Conservation (phyloP, 2,888 invertebrate genomes). For the Entomobrya proxima region DNA sequence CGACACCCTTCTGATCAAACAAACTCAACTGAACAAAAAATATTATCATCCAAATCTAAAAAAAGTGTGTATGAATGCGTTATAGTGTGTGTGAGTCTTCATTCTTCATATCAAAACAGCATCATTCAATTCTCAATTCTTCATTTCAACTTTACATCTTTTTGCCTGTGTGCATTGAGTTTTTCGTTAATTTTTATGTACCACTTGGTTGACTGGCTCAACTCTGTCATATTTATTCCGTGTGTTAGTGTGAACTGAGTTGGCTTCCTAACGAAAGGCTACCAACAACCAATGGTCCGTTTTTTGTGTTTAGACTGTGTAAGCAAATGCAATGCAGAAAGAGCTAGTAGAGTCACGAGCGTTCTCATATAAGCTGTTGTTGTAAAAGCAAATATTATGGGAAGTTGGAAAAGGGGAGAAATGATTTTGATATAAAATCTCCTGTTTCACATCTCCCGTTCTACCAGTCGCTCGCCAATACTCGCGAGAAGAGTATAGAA, state of each 20-base stretch:
- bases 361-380: constrained; percentile 5
- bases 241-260: no score
- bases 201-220: background rate
- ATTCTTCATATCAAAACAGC: constrained; percentile 34
- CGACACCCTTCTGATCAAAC: no score
- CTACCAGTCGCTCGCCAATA: constrained; percentile 55
- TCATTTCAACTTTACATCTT: no score
- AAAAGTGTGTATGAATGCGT: background rate
- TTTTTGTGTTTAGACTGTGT: background rate
- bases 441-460: constrained; percentile 34
- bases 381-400: constrained; percentile 13
- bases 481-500: constrained; percentile 38
- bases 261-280: no score
- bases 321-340: background rate
- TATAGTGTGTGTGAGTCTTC: background rate
- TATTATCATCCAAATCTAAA: background rate
- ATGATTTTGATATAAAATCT: constrained; percentile 58
- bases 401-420: constrained; percentile 17
- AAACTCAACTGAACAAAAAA: background rate
- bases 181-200: background rate
- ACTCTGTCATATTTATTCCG: no score
- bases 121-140: constrained; percentile 39
- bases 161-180: background rate
- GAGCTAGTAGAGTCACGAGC: background rate
- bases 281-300: background rate